Evolutionary conservation across 2,888 invertebrate species (phyloP).

Genomic region (Sarcophaga subvicina): DNA sequence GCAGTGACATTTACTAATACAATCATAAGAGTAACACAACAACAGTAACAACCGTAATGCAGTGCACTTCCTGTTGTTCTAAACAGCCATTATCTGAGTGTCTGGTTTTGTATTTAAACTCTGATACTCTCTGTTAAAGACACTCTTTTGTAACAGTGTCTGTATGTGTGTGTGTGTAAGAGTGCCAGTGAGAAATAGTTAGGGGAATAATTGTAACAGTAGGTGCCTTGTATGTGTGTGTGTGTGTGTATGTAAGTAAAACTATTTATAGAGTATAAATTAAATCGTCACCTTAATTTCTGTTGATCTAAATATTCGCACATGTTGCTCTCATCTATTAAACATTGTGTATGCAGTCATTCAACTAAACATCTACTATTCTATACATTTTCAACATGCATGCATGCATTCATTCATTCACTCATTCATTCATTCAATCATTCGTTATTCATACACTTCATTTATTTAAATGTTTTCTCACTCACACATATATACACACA

Average conservation of each 20-base stretch:
- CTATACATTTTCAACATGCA: background rate
- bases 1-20: too few relatives aligned
- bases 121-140: background rate
- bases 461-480: too few relatives aligned
- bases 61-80: background rate
- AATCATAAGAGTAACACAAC: background rate
- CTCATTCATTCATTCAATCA: background rate
- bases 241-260: conserved; percentile 17
- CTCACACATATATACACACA: too few relatives aligned
- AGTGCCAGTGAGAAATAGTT: background rate
- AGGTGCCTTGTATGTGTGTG: background rate
- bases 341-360: background rate
- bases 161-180: background rate
- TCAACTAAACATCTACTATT: background rate
- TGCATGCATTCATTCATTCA: background rate
- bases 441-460: too few relatives aligned
- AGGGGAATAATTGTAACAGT: background rate
- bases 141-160: background rate
- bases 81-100: background rate
- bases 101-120: background rate
- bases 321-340: conserved; percentile 33
- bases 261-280: background rate
- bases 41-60: background rate
- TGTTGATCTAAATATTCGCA: conserved; percentile 1
- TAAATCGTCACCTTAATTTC: conserved; percentile 27